Percentiles rank a stretch among this genome's conserved stretches.
These are phyloP conservation scores for human DNA, from an alignment of 2,113 vertebrate genomes.

Conservation along the genomic window GRCh38 chr3:104232001-104232500, in stretches of 20 bases:
- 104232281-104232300: neutral
- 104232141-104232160: neutral
- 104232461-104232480: neutral
- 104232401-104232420: neutral
- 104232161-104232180: neutral
- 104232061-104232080: neutral
- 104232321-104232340: neutral
- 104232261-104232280: neutral
- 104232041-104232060: neutral
- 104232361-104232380: neutral
- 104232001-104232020: neutral
- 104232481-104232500: neutral
- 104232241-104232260: neutral
- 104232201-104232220: neutral
- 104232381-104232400: neutral
- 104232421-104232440: neutral
- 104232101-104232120: neutral
- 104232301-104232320: neutral
- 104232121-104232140: neutral
- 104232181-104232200: neutral
- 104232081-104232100: neutral
- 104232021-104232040: neutral
- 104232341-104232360: neutral
- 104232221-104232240: neutral
- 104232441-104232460: neutral